These are phyloP conservation scores for Pseudopipra pipra DNA, from an alignment of 2,113 vertebrate species.

Conservation along the genomic window DNA sequence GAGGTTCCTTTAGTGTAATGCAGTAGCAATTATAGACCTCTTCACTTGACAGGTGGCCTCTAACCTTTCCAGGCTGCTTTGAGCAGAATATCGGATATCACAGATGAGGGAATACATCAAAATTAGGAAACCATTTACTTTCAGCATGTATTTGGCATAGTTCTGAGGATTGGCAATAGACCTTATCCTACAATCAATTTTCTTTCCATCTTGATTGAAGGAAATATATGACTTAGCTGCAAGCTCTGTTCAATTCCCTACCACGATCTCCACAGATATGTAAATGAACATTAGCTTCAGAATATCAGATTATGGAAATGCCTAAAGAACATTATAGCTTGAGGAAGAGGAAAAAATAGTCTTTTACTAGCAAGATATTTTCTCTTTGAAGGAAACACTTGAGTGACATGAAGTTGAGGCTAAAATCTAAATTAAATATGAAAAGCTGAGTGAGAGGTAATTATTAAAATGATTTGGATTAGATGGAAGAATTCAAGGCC, in stretches of 20 bases:
- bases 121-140: constrained; percentile 31
- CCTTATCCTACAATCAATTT: constrained; percentile 30
- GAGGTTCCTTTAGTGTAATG: background rate
- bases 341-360: background rate
- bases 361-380: constrained; percentile 40
- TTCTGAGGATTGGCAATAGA: background rate
- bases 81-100: background rate
- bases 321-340: constrained; percentile 29
- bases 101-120: background rate
- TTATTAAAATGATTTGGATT: constrained; percentile 62
- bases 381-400: constrained; percentile 53
- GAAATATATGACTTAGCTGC: background rate
- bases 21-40: background rate
- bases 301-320: constrained; percentile 60
- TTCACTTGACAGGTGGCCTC: background rate
- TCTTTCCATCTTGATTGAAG: constrained; percentile 17
- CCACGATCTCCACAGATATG: background rate
- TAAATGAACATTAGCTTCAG: constrained; percentile 50
- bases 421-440: constrained; percentile 57
- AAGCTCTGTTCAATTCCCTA: constrained; percentile 12
- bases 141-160: background rate
- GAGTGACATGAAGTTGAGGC: constrained; percentile 7
- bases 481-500: constrained; percentile 13
- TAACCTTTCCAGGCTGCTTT: background rate
- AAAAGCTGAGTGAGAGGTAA: constrained; percentile 50